Conservation (phyloP, 2,888 invertebrate species). For the Melinaea menophilus region DNA sequence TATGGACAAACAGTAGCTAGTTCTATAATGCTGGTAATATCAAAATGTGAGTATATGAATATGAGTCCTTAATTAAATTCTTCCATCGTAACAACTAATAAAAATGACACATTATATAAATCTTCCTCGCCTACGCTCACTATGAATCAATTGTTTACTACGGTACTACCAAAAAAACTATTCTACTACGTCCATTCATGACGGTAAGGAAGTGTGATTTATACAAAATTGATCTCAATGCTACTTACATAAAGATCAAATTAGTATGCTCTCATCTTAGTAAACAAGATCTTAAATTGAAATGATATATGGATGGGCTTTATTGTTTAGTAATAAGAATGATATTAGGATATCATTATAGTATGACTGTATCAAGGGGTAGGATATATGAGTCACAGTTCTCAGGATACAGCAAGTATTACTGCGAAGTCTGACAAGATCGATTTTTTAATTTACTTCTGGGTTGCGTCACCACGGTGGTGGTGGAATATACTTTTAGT, state of each 20-base stretch:
- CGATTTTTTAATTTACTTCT: slow-evolving; percentile 3
- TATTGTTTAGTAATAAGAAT: background rate
- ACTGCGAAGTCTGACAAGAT: background rate
- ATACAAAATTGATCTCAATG: background rate
- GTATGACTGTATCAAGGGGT: background rate
- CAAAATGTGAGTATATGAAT: too few species aligned
- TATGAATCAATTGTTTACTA: slow-evolving; percentile 1
- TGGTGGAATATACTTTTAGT: too few species aligned
- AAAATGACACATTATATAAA: background rate
- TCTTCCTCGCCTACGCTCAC: background rate
- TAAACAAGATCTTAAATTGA: background rate
- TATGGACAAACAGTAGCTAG: too few species aligned
- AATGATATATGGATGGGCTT: background rate
- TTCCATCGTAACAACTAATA: background rate
- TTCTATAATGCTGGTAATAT: too few species aligned
- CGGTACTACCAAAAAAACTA: background rate
- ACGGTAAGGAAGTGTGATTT: background rate
- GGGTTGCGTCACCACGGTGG: background rate
- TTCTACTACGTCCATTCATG: slow-evolving; percentile 4
- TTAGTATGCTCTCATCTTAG: slow-evolving; percentile 1
- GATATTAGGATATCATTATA: background rate
- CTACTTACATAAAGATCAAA: background rate
- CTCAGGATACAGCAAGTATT: background rate
- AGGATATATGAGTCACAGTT: background rate
- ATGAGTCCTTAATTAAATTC: background rate